These are phyloP conservation scores for Ceyx erithaca DNA, from an alignment of 2,797 vertebrate species.

Conservation along the genomic window DNA sequence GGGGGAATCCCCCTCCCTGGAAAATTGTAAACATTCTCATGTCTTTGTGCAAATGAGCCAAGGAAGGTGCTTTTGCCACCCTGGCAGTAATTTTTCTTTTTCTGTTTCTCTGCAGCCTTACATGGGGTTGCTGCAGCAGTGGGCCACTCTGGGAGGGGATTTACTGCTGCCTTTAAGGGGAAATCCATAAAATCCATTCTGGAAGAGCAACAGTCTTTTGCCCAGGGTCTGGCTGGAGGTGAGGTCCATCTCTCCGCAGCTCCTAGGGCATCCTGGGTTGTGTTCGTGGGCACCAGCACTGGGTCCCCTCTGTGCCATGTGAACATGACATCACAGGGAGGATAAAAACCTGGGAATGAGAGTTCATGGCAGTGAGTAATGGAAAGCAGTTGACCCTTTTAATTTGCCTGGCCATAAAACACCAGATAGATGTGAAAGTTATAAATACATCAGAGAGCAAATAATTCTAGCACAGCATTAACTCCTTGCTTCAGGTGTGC, in stretches of 20 bases:
- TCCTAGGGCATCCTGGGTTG: not conserved
- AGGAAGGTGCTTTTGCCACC: not conserved
- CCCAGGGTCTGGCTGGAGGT: not conserved
- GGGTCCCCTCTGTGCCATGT: not conserved
- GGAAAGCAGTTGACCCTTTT: constrained; percentile 33
- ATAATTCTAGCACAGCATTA: not conserved
- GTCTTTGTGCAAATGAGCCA: not conserved
- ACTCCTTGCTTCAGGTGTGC: not conserved
- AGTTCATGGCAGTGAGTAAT: not conserved
- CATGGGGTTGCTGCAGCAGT: not conserved
- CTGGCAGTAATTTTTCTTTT: not conserved
- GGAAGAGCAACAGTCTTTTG: not conserved
- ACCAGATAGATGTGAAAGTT: constrained; percentile 45
- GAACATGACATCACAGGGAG: constrained; percentile 8
- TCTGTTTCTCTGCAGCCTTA: not conserved
- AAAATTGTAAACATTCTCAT: not conserved
- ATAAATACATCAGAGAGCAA: constrained; percentile 39
- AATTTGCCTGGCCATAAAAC: constrained; percentile 22
- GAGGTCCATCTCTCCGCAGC: not conserved
- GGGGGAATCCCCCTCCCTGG: too few relatives aligned
- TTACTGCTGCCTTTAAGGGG: not conserved
- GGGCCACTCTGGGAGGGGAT: not conserved
- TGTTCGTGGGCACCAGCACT: not conserved
- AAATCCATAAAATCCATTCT: not conserved
- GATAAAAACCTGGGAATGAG: not conserved